A percentile compares a stretch with the other conserved stretches of the same genome.
Evolutionary conservation across 2,113 vertebrate species (phyloP).

Genomic region (Oreochromis niloticus): DNA sequence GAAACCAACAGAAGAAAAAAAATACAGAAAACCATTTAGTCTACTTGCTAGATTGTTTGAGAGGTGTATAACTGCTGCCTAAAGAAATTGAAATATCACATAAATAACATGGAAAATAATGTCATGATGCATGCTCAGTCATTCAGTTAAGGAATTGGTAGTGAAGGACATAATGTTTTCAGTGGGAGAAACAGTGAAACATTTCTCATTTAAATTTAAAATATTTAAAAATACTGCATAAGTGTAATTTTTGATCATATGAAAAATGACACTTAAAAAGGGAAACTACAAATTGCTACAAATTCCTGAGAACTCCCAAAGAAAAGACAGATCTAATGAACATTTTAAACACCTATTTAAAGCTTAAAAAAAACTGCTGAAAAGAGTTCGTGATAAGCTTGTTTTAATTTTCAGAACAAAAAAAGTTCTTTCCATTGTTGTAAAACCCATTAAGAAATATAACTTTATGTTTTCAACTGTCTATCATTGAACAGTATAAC

Average conservation of each 20-base stretch:
- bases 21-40: accelerated
- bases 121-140: accelerated
- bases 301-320: neutral
- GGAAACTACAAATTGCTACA: neutral
- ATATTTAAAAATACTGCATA: neutral
- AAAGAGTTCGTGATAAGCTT: accelerated
- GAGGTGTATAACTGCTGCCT: accelerated
- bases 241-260: neutral
- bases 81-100: neutral
- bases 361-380: accelerated
- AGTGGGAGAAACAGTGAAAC: accelerated
- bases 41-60: neutral
- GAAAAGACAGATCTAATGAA: neutral
- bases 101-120: neutral
- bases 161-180: neutral
- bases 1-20: neutral
- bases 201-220: neutral
- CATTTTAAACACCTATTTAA: neutral
- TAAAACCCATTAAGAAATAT: neutral
- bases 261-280: neutral
- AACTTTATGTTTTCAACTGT: neutral
- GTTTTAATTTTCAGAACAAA: neutral
- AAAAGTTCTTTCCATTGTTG: neutral
- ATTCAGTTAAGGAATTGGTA: neutral
- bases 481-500: accelerated